Percentiles rank a stretch among this genome's conserved stretches.
These are phyloP conservation scores for Acholoe squamosa DNA, from an alignment of 2,888 invertebrate genomes.

Conservation along the genomic window DNA sequence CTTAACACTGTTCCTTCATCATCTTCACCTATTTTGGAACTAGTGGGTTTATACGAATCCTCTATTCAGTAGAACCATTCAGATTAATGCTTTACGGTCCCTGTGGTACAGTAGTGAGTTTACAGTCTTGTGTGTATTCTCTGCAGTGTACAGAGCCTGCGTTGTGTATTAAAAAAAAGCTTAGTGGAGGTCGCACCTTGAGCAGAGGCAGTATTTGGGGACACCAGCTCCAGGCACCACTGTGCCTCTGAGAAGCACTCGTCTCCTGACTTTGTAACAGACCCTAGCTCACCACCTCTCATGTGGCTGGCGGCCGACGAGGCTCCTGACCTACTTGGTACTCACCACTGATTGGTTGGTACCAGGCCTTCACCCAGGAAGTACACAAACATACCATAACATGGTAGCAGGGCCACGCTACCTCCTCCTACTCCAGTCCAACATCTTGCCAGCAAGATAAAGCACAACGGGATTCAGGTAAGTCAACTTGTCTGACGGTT, in stretches of 20 bases:
- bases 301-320: constrained; percentile 50
- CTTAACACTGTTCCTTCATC: too few relatives aligned
- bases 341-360: constrained; percentile 36
- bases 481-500: neutral
- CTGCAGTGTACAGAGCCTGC: neutral
- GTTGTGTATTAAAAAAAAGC: neutral
- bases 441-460: constrained; percentile 30
- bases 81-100: neutral
- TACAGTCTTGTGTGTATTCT: neutral
- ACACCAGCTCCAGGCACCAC: constrained; percentile 34
- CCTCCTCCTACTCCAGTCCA: neutral
- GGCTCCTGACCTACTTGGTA: constrained; percentile 54
- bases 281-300: neutral
- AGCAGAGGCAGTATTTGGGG: neutral
- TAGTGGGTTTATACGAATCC: too few relatives aligned
- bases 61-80: too few relatives aligned
- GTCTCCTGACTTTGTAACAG: neutral
- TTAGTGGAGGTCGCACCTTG: neutral
- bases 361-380: constrained; percentile 44
- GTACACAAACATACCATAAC: constrained; percentile 62
- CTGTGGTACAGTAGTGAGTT: neutral
- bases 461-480: constrained; percentile 31
- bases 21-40: too few relatives aligned
- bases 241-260: neutral
- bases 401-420: constrained; percentile 57